These are phyloP conservation scores for Bombyx huttoni DNA, from an alignment of 2,888 invertebrate species.

Conservation along the genomic window DNA sequence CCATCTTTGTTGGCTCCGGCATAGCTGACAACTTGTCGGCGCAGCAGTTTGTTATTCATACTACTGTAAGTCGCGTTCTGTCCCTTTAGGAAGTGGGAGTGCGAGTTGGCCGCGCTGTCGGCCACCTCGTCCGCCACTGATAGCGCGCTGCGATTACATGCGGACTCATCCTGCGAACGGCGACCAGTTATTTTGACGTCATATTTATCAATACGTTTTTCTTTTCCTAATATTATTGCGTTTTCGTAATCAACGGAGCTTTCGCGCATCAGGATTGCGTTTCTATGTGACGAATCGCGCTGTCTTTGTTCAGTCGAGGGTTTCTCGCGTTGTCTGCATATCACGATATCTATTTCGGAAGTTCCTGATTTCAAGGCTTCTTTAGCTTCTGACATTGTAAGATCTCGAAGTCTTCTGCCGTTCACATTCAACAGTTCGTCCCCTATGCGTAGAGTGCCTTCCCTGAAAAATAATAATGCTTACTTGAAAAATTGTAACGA, in stretches of 20 bases:
- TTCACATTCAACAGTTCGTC: conserved; percentile 83
- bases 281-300: conserved; percentile 31
- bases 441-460: conserved; percentile 76
- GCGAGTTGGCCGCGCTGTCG: conserved; percentile 47
- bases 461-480: conserved; percentile 46
- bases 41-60: conserved; percentile 73
- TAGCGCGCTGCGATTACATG: conserved; percentile 64
- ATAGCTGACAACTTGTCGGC: conserved; percentile 71
- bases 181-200: conserved; percentile 81
- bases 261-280: conserved; percentile 67
- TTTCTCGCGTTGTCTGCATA: conserved; percentile 67
- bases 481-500: background rate
- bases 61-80: conserved; percentile 74
- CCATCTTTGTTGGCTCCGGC: conserved; percentile 71
- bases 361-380: conserved; percentile 75
- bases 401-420: conserved; percentile 76
- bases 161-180: conserved; percentile 64
- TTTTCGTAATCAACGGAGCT: conserved; percentile 82
- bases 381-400: conserved; percentile 77
- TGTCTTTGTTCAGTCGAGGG: conserved; percentile 23
- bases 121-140: conserved; percentile 54
- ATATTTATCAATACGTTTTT: conserved; percentile 56
- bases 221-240: conserved; percentile 66
- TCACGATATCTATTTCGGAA: conserved; percentile 77
- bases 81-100: conserved; percentile 75